phyloP scores from a whole-genome alignment of 2,888 invertebrate species.

The Podotricha telesiphe region DNA sequence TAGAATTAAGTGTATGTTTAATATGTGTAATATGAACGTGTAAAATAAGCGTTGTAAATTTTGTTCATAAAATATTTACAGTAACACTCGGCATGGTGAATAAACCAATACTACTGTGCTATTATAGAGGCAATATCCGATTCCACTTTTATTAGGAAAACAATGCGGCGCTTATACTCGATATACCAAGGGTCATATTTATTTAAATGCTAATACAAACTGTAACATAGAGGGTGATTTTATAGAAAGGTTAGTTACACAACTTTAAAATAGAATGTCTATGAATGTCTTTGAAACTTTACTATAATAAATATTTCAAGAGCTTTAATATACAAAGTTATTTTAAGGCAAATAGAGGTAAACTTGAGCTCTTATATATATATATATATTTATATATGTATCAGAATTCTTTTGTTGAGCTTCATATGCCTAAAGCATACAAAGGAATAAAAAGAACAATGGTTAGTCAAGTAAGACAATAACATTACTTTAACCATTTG shows the following conservation, averaged over 20 bases:
- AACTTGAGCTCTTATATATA: background rate
- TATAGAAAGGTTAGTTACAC: background rate
- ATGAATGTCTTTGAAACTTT: background rate
- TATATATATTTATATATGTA: background rate
- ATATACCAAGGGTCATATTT: conserved; percentile 21
- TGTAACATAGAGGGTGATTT: background rate
- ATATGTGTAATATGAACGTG: background rate
- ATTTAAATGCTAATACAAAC: conserved; percentile 7
- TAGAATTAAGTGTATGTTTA: background rate
- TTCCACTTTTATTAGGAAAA: conserved; percentile 34
- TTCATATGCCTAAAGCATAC: conserved; percentile 22
- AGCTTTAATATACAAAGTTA: background rate
- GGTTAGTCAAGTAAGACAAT: conserved; percentile 19
- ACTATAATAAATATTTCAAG: background rate
- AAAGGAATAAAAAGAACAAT: conserved; percentile 23
- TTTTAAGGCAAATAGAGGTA: background rate
- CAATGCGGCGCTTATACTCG: conserved; percentile 16
- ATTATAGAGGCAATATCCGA: conserved; percentile 30
- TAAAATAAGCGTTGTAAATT: background rate
- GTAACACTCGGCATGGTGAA: background rate
- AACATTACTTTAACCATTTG: conserved; percentile 23
- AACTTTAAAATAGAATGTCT: background rate
- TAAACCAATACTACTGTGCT: conserved; percentile 20
- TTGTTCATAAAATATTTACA: background rate
- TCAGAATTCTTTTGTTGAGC: conserved; percentile 13